Conservation (phyloP, 2,888 invertebrate species). For the Noctua janthina region DNA sequence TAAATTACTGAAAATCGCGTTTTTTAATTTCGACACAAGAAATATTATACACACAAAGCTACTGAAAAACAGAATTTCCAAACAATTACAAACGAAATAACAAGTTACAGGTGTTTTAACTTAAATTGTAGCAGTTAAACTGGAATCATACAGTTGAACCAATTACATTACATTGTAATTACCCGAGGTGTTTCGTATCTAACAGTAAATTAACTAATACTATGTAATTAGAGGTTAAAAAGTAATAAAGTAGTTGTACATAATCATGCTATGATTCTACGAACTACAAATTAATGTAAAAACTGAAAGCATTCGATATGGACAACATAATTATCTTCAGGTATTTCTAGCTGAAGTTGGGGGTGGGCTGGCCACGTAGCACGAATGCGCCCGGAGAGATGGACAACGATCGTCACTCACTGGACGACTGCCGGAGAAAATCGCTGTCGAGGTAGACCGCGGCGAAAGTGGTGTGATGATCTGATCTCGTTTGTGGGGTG, state of each 20-base stretch:
- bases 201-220: slow-evolving; percentile 41
- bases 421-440: too few species aligned
- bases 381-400: too few species aligned
- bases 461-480: too few species aligned
- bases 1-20: not conserved
- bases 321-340: not conserved
- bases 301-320: not conserved
- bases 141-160: slow-evolving; percentile 35
- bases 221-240: slow-evolving; percentile 52
- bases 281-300: slow-evolving; percentile 14
- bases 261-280: slow-evolving; percentile 14
- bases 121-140: slow-evolving; percentile 38
- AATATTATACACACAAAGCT: not conserved
- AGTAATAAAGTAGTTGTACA: slow-evolving; percentile 33
- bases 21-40: not conserved
- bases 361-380: too few species aligned
- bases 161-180: slow-evolving; percentile 56
- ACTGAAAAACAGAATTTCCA: not conserved
- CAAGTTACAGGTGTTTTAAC: slow-evolving; percentile 28
- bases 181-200: slow-evolving; percentile 46
- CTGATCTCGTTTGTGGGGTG: too few species aligned
- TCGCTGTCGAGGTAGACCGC: too few species aligned
- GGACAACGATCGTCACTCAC: too few species aligned
- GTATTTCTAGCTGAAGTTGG: not conserved
- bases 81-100: slow-evolving; percentile 32